A percentile compares a stretch with the other conserved stretches of the same genome.
Conservation (phyloP, 2,888 invertebrate species). For the Blastobasis adustella region DNA sequence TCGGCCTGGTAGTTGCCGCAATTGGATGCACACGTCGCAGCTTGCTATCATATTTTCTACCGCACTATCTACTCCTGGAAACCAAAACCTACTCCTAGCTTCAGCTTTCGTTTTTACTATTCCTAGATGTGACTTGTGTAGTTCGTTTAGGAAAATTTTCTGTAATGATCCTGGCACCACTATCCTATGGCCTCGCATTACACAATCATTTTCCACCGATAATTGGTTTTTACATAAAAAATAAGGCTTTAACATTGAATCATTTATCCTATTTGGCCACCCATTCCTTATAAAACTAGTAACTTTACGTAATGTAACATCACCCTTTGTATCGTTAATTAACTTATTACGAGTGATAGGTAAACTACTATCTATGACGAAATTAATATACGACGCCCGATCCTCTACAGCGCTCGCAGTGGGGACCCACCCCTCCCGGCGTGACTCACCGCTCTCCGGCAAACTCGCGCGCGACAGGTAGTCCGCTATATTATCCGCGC, state of each 20-base stretch:
- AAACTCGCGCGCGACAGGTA: neutral
- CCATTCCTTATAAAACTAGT: conserved; percentile 8
- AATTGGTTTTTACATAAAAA: conserved; percentile 8
- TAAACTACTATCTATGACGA: conserved; percentile 6
- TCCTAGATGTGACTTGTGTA: conserved; percentile 1
- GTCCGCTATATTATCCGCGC: conserved; percentile 1
- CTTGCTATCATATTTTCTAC: conserved; percentile 6
- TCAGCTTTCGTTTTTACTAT: conserved; percentile 11
- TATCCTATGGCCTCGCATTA: conserved; percentile 14
- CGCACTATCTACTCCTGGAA: conserved; percentile 7
- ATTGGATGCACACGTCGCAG: conserved; percentile 5
- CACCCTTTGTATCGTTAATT: conserved; percentile 4
- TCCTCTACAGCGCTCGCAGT: neutral
- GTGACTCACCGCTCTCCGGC: neutral
- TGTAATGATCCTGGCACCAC: conserved; percentile 47
- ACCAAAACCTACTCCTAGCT: conserved; percentile 9
- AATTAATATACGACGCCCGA: conserved; percentile 7
- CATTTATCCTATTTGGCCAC: conserved; percentile 11
- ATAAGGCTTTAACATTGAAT: conserved; percentile 7
- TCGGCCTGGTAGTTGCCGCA: neutral
- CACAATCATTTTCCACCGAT: conserved; percentile 7
- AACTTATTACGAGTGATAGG: conserved; percentile 7
- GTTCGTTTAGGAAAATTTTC: no score
- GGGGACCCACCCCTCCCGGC: neutral
- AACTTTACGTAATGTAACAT: neutral